A percentile compares a stretch with the other conserved stretches of the same genome.
These are phyloP conservation scores for Urechis unicinctus DNA, from an alignment of 2,888 invertebrate species.

Conservation along the genomic window DNA sequence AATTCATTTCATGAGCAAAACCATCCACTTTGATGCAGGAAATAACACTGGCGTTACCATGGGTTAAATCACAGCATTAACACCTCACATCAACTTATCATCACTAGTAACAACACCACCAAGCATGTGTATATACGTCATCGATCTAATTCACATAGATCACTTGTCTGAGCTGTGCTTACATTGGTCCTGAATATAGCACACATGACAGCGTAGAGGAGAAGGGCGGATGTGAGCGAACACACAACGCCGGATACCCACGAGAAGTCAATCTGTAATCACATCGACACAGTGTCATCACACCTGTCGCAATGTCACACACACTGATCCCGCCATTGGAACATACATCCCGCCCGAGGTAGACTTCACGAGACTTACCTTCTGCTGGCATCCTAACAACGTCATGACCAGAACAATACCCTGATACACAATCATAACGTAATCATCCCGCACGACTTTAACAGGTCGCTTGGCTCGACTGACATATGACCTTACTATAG, in stretches of 20 bases:
- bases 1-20: too few species aligned
- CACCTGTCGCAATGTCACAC: background rate
- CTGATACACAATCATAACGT: background rate
- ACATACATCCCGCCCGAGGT: too few species aligned
- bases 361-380: too few species aligned
- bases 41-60: too few species aligned
- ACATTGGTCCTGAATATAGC: background rate
- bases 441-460: too few species aligned
- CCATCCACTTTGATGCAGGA: too few species aligned
- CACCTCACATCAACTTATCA: background rate
- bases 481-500: too few species aligned
- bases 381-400: background rate
- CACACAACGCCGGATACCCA: background rate
- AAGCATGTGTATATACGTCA: background rate
- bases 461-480: too few species aligned
- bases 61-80: background rate
- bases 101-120: background rate
- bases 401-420: background rate
- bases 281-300: background rate
- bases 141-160: background rate
- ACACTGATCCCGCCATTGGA: too few species aligned
- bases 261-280: background rate
- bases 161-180: too few species aligned
- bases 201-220: background rate
- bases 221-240: background rate